Conservation (phyloP, 2,888 invertebrate genomes). For the Rhogogaster chlorosoma region DNA sequence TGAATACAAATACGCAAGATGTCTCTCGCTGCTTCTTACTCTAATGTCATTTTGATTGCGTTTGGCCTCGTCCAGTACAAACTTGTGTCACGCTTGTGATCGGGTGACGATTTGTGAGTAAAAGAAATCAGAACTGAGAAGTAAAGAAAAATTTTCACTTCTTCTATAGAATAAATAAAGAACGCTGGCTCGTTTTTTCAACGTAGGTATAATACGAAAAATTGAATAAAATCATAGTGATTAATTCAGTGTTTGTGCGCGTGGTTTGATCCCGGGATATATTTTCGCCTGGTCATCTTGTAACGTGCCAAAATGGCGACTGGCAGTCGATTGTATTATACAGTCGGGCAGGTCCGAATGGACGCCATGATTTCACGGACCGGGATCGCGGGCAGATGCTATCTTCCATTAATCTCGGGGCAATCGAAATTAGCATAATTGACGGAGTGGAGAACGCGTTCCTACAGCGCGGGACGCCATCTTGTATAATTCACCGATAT, state of each 20-base stretch:
- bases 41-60: conserved; percentile 20
- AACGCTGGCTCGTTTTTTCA: neutral
- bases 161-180: neutral
- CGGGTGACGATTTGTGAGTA: neutral
- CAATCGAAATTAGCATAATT: conserved; percentile 77
- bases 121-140: neutral
- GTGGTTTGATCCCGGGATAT: neutral
- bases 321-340: conserved; percentile 66
- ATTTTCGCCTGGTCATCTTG: conserved; percentile 43
- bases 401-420: conserved; percentile 76
- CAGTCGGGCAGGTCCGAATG: conserved; percentile 66
- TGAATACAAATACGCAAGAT: conserved; percentile 61
- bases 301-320: conserved; percentile 50
- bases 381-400: conserved; percentile 62
- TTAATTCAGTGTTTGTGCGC: conserved; percentile 22
- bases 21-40: neutral
- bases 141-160: neutral
- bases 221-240: neutral
- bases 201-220: neutral
- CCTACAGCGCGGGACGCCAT: conserved; percentile 74
- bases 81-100: neutral
- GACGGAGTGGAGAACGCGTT: conserved; percentile 76
- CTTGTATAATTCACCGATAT: conserved; percentile 75
- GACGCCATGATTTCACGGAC: conserved; percentile 67
- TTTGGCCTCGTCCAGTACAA: neutral